Evolutionary conservation across 1,140 invertebrate genomes (phyloP), one percentile per base, ranked within the genome.

Genomic region (Hetaerina americana): DNA sequence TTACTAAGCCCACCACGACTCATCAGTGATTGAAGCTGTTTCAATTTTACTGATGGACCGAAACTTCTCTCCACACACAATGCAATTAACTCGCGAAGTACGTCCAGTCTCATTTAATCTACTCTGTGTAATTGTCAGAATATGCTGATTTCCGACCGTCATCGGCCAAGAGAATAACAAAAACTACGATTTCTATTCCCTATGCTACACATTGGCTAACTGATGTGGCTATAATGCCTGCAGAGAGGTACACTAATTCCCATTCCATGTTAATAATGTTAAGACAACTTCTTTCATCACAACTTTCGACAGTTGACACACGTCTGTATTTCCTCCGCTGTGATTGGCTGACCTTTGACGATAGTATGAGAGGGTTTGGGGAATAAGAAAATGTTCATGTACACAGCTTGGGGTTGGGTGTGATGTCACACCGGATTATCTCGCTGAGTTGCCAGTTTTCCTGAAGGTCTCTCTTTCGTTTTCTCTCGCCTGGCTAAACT

Each of bases 21-120:
- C 12, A 66, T 26, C 31, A 71, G 28, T 68, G 68, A 66, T 69
- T 49, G 69, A 10, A 70, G 71, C 28, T 24, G 27, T 72, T 72
- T 71, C 70, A 73, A 29, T 40, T 72, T 72, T 27, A 67, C 71
- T 18, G 66, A 68, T 22, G 74, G 72, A 27, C 27, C 31, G 31
- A 57, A 57, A 57, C 40, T 57, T 57, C 40, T 57, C 40, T 57
- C 40, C 10, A 75, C 74, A n/a, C 72, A 72, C 71, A 75, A 74
- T 28, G 72, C 72, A 0, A 75, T 24, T 5, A 76, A 31, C 27
- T 75, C 72, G 1, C 70, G 71, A n/a, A 73, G n/a, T 70, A 28
- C 22, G 29, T 66, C 66, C 66, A 73, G 22, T 18, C 68, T 25
- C 67, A 70, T 57, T 57, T 57, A 57, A 57, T 57, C 40, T 57